phyloP scores from a whole-genome alignment of 2,113 vertebrate species.

The Australoheros scitulus region DNA sequence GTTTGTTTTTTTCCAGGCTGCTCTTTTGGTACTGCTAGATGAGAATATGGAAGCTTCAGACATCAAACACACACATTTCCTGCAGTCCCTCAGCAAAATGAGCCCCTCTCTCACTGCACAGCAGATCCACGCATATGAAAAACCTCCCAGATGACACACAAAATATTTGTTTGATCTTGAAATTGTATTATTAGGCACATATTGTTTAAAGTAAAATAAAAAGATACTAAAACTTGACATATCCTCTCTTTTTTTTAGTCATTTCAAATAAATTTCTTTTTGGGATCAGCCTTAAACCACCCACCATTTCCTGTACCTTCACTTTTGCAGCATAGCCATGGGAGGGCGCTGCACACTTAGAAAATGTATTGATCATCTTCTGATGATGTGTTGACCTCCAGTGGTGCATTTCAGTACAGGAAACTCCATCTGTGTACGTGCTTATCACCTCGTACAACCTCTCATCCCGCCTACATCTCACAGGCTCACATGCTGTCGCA shows the following conservation, averaged over 20 bases:
- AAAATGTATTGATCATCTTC: slow-evolving; percentile 46
- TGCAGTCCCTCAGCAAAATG: slow-evolving; percentile 78
- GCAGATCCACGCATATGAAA: slow-evolving; percentile 84
- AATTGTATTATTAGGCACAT: neutral
- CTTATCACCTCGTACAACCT: slow-evolving; percentile 64
- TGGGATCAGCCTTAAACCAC: fast-evolving
- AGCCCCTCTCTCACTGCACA: slow-evolving; percentile 84
- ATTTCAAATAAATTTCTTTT: neutral
- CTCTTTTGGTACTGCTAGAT: slow-evolving; percentile 87
- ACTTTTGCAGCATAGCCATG: slow-evolving; percentile 11
- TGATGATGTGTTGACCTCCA: slow-evolving; percentile 6
- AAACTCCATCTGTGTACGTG: slow-evolving; percentile 68
- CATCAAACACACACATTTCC: slow-evolving; percentile 85
- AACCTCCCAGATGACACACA: slow-evolving; percentile 27
- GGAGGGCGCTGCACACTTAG: slow-evolving; percentile 33
- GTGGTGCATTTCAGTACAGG: slow-evolving; percentile 38
- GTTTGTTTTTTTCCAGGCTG: slow-evolving; percentile 83
- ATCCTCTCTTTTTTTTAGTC: neutral
- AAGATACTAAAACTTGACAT: neutral
- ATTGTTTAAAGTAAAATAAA: slow-evolving; percentile 35
- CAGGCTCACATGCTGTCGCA: neutral
- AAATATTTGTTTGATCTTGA: neutral
- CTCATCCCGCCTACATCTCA: slow-evolving; percentile 28
- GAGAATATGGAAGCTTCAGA: slow-evolving; percentile 82
- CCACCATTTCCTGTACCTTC: neutral